Base-by-base conservation (phyloP, 2,888 invertebrate genomes). In the Stenoptilia bipunctidactyla region DNA sequence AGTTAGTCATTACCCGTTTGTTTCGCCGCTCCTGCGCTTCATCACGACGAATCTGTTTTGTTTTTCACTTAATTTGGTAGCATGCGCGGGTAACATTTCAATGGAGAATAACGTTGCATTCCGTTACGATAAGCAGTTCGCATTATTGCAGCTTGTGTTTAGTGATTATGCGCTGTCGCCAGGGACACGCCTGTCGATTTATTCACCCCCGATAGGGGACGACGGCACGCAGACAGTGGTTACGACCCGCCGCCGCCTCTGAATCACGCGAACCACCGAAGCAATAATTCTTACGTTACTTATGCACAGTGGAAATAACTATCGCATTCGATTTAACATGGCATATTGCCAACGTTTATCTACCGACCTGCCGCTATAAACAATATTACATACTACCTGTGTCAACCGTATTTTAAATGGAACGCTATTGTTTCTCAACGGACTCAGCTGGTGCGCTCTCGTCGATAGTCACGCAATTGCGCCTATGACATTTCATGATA, bases 1-100 rank as follows among this genome's bases (percentile, higher is more conserved):
- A 74, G 61, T 61, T 50, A 58, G 58, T 66, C 63, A 68, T 73
- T 73, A 68, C 53, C 48, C 55, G 58, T 65, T 60, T 63, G 66
- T 68, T 67, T 62, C 64, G 65, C 62, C 30, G 30, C 30, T 30
- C 10, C 30, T 30, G n/a, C 61, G 58, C 55, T 64, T 66, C 66
- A 68, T 63, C 55, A 56, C 50, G 50, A 50, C 48, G 46, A 45
- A 52, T 60, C 55, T 54, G 30, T n/a, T 48, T 52, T 52, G 45
- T 55, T 63, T 61, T 67, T 63, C 50, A 48, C 56, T 51, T 58
- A 60, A 62, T 15, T 36, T 15, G 36, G 15, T n/a, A 15, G 15
- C 15, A 15, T n/a, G n/a, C 9, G 8, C 3, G 3, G 20, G 20
- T 5, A 20, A 20, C 20, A 20, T 20, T 20, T 20, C 20, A 20